Conservation (phyloP, 2,113 vertebrate genomes). For the Pseudorhombus dupliciocellatus region DNA sequence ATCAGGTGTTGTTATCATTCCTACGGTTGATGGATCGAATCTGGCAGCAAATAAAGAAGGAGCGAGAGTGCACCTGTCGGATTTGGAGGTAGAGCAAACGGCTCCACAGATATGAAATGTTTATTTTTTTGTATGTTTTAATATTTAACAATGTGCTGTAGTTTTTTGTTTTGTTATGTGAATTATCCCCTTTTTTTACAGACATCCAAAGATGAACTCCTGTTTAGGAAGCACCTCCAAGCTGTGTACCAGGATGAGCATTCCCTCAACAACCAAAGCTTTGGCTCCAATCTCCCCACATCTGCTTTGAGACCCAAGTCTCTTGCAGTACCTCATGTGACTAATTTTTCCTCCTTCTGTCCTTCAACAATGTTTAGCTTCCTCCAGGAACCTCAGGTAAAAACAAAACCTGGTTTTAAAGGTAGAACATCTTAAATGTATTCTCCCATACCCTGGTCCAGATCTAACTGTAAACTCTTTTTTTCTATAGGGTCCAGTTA, state of each 20-base stretch:
- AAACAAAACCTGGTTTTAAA: background rate
- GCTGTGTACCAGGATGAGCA: slow-evolving; percentile 85
- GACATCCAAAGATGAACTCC: slow-evolving; percentile 69
- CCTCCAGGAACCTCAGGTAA: slow-evolving; percentile 83
- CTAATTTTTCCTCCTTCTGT: slow-evolving; percentile 71
- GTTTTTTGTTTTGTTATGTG: background rate
- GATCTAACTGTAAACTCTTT: background rate
- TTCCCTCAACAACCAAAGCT: slow-evolving; percentile 78
- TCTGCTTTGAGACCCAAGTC: slow-evolving; percentile 88
- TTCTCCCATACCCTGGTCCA: no score
- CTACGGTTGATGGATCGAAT: slow-evolving; percentile 86
- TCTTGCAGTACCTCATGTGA: slow-evolving; percentile 89
- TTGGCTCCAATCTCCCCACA: slow-evolving; percentile 67
- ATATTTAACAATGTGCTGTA: background rate
- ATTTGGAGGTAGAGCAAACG: slow-evolving; percentile 64
- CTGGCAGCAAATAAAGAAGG: slow-evolving; percentile 66
- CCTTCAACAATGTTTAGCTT: slow-evolving; percentile 56
- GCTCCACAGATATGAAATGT: background rate
- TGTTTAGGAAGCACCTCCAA: slow-evolving; percentile 84
- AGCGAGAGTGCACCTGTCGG: slow-evolving; percentile 85
- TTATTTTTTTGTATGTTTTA: background rate
- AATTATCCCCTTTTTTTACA: slow-evolving; percentile 37
- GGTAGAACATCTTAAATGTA: background rate
- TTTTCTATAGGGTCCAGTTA: slow-evolving; percentile 83
- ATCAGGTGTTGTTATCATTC: slow-evolving; percentile 80